These are phyloP conservation scores for Diloba caeruleocephala DNA, from an alignment of 2,888 invertebrate species.

Conservation along the genomic window DNA sequence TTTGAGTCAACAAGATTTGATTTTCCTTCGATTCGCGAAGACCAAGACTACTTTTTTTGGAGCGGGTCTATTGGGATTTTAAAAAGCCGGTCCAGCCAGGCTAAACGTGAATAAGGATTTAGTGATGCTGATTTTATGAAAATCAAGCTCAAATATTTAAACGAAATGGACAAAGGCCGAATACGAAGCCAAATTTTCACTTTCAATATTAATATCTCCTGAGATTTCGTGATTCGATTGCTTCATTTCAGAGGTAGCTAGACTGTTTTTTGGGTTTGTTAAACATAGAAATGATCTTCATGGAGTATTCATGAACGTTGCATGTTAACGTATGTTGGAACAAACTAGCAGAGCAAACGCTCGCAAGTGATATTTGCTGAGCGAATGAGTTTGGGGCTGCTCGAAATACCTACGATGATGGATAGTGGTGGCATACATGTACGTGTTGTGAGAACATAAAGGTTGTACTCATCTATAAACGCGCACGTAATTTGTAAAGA, in stretches of 20 bases:
- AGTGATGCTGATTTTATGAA: slow-evolving; percentile 6
- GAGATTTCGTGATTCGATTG: slow-evolving; percentile 13
- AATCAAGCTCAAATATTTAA: slow-evolving; percentile 9
- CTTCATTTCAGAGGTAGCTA: slow-evolving; percentile 16
- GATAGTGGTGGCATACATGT: slow-evolving; percentile 5
- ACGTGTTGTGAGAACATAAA: background rate
- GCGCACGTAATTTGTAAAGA: no score
- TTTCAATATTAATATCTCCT: slow-evolving; percentile 8
- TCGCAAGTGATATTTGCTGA: slow-evolving; percentile 35
- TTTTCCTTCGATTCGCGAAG: slow-evolving; percentile 1
- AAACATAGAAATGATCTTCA: slow-evolving; percentile 26
- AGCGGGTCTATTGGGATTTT: background rate
- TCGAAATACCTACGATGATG: slow-evolving; percentile 29
- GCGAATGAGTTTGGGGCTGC: slow-evolving; percentile 45
- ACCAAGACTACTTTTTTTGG: no score
- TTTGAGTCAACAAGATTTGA: no score
- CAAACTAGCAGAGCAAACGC: slow-evolving; percentile 28
- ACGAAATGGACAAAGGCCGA: background rate
- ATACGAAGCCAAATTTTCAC: background rate
- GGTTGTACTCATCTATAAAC: no score
- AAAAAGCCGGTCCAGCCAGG: background rate
- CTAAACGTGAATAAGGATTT: background rate
- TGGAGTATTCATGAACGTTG: slow-evolving; percentile 35
- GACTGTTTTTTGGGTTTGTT: slow-evolving; percentile 10
- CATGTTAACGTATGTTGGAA: slow-evolving; percentile 35